phyloP scores from a whole-genome alignment of 2,888 invertebrate species.

The Ethmia dodecea region DNA sequence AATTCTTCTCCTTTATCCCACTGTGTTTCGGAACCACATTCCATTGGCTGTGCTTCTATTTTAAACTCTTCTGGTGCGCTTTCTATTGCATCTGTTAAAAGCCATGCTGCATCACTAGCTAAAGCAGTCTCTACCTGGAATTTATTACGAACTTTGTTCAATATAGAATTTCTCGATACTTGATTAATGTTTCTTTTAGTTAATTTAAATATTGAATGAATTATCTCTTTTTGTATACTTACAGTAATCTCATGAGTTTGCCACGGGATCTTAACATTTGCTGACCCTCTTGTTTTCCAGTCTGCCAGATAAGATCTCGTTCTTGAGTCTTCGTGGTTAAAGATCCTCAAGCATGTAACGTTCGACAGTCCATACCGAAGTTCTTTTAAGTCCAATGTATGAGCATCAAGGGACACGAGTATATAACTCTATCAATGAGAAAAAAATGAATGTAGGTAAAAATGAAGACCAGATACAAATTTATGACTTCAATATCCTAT shows the following conservation, averaged over 20 bases:
- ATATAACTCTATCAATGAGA: slow-evolving; percentile 73
- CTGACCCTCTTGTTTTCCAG: slow-evolving; percentile 50
- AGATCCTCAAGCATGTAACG: slow-evolving; percentile 82
- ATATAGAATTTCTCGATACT: neutral
- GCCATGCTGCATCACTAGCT: slow-evolving; percentile 57
- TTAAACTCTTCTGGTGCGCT: slow-evolving; percentile 51
- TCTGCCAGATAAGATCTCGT: slow-evolving; percentile 69
- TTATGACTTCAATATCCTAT: no score
- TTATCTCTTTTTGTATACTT: slow-evolving; percentile 21
- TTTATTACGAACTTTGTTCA: neutral
- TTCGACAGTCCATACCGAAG: slow-evolving; percentile 80
- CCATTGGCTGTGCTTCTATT: slow-evolving; percentile 43
- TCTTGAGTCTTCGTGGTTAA: slow-evolving; percentile 77
- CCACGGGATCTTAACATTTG: slow-evolving; percentile 45
- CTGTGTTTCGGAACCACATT: slow-evolving; percentile 47
- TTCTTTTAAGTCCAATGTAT: slow-evolving; percentile 80
- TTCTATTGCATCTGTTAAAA: slow-evolving; percentile 61
- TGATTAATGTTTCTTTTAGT: neutral
- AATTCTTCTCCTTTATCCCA: slow-evolving; percentile 59
- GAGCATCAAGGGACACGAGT: slow-evolving; percentile 78
- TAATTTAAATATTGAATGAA: neutral
- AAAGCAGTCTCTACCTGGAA: slow-evolving; percentile 54
- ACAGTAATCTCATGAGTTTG: slow-evolving; percentile 56
- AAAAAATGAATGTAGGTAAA: slow-evolving; percentile 13
- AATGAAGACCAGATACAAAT: neutral